Evolutionary conservation across 2,797 vertebrate species (phyloP).

Genomic region (Spinus pinus): DNA sequence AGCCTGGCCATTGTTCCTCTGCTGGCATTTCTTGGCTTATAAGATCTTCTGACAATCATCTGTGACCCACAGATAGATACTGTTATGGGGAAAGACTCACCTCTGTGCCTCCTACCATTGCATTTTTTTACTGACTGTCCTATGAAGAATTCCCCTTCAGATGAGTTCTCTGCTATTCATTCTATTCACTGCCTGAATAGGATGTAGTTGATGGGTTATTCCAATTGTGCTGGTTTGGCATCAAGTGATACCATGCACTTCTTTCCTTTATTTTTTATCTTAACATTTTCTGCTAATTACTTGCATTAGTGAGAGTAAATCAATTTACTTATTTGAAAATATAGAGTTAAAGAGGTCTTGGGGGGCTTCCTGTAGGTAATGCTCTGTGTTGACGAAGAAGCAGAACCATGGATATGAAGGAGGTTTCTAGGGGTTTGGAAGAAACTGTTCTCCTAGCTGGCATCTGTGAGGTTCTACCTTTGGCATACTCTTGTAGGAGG

Average conservation of each 20-base stretch:
- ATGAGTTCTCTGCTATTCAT: not conserved
- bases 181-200: not conserved
- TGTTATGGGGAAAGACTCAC: not conserved
- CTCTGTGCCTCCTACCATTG: not conserved
- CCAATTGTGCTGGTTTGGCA: not conserved
- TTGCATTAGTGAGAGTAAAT: not conserved
- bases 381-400: not conserved
- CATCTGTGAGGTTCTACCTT: not conserved
- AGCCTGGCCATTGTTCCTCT: not conserved
- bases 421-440: not conserved
- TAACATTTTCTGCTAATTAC: not conserved
- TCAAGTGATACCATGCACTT: not conserved
- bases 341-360: not conserved
- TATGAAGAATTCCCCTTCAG: not conserved
- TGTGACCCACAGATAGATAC: not conserved
- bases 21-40: not conserved
- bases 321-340: not conserved
- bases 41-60: not conserved
- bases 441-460: not conserved
- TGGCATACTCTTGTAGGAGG: not conserved
- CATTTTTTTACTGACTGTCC: not conserved
- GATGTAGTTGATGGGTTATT: not conserved
- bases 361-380: not conserved
- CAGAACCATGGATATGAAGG: not conserved
- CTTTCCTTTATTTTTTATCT: not conserved